These are phyloP conservation scores for Lepidochrysops patricia DNA, from an alignment of 2,888 invertebrate species.

Conservation along the genomic window DNA sequence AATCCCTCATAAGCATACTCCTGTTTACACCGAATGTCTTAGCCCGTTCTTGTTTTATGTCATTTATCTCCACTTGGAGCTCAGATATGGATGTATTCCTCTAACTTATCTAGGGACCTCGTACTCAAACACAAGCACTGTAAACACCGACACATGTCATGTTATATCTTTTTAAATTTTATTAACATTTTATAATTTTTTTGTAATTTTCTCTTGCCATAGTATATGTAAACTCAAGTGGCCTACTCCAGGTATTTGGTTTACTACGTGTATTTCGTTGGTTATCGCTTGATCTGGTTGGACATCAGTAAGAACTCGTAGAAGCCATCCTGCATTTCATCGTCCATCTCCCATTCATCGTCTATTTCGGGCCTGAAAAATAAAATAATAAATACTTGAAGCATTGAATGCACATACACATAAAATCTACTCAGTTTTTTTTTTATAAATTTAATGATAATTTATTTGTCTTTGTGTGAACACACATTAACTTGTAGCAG, in stretches of 20 bases:
- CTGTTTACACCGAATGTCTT: neutral
- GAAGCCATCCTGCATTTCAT: conserved; percentile 68
- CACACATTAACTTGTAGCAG: too few species aligned
- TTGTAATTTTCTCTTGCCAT: conserved; percentile 29
- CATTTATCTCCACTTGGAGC: conserved; percentile 12
- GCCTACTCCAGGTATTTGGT: conserved; percentile 37
- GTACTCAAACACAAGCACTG: conserved; percentile 13
- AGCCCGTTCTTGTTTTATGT: neutral
- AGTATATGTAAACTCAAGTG: conserved; percentile 38
- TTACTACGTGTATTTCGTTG: conserved; percentile 34
- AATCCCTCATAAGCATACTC: neutral
- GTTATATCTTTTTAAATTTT: conserved; percentile 58
- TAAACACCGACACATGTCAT: conserved; percentile 19
- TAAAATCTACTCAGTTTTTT: too few species aligned
- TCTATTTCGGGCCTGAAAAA: conserved; percentile 60
- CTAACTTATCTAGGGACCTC: neutral
- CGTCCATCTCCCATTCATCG: conserved; percentile 71
- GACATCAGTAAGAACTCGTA: conserved; percentile 70
- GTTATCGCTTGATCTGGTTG: conserved; percentile 72
- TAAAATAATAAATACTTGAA: too few species aligned
- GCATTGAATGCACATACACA: too few species aligned
- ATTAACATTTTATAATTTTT: conserved; percentile 56
- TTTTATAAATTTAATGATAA: too few species aligned
- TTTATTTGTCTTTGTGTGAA: too few species aligned
- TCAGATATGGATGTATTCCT: conserved; percentile 11